Percentiles rank a stretch among this genome's conserved stretches.
These are phyloP conservation scores for Pterostichus niger DNA, from an alignment of 2,888 invertebrate genomes.

Conservation along the genomic window DNA sequence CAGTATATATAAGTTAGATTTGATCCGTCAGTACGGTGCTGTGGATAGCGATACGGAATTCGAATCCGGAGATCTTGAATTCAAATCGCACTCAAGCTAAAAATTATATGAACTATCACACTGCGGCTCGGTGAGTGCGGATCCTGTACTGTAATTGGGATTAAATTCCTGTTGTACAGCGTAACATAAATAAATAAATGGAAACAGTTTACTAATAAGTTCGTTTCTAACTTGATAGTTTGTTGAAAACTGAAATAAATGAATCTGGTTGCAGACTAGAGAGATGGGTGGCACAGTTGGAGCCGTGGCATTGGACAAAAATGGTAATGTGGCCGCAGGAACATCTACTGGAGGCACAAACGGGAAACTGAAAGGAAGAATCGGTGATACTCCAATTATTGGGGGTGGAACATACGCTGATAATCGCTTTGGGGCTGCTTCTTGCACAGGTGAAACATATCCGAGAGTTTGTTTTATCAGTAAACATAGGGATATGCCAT, in stretches of 20 bases:
- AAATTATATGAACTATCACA: no score
- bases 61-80: no score
- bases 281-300: constrained; percentile 88
- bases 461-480: no score
- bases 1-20: no score
- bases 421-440: constrained; percentile 83
- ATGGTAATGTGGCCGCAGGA: constrained; percentile 86
- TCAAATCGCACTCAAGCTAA: no score
- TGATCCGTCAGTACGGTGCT: no score
- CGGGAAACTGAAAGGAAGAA: constrained; percentile 86
- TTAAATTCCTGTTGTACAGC: no score
- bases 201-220: not conserved
- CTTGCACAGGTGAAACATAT: constrained; percentile 80
- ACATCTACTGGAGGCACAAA: constrained; percentile 90
- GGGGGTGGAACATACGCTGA: constrained; percentile 86
- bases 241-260: not conserved
- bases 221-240: not conserved
- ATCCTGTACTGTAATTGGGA: no score
- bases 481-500: no score
- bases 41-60: no score
- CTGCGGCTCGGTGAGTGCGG: no score
- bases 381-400: constrained; percentile 85
- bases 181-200: no score
- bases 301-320: constrained; percentile 85
- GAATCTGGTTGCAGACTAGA: constrained; percentile 68